Evolutionary conservation across 2,797 vertebrate genomes (phyloP), one percentile per base, ranked within the genome.

Genomic region (Podarcis siculus): DNA sequence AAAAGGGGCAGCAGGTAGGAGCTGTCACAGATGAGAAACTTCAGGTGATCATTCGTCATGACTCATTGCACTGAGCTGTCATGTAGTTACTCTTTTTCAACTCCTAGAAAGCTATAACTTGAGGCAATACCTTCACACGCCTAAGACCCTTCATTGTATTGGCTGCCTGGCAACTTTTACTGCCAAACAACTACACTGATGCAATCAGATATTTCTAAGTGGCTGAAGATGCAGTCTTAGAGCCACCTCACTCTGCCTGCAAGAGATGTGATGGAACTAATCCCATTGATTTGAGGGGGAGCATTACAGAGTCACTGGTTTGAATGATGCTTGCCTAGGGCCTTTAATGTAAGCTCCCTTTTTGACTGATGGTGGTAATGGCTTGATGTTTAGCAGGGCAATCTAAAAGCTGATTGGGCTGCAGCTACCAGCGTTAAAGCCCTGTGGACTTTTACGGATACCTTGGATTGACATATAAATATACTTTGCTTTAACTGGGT

Each of bases 51-150:
- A 66, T 58, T 69, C 42, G 49, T 82, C 42, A 58, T 89, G 88
- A 82, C 83, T 85, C 83, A 85, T 66, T 71, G 35, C 58, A 81
- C n/a, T 55, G 67, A n/a, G 32, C 12, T 66, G 64, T 58, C 72
- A 61, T 66, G 42, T 69, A 67, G 6, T 69, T 85, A 67, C 19
- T 55, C 58, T 76, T 89, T 81, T 19, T 39, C 83, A 86, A 66
- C 78, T 89, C 83, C 88, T 82, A 86, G 78, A 89, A 89, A 89
- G 71, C 71, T 58, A 69, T 42, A 71, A 82, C n/a, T 58, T 32
- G 5, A 77, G 71, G 79, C 39, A 81, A 55, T 42, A 55, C 25
- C n/a, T 66, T 64, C 21, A 72, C 21, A n/a, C 8, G 32, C 10
- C 37, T 25, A 69, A 77, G 67, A 82, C 78, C 39, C 49, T 49